A percentile compares a stretch with the other conserved stretches of the same genome.
These are phyloP conservation scores for Archocentrus centrarchus DNA, from an alignment of 2,113 vertebrate genomes.

Conservation along the genomic window DNA sequence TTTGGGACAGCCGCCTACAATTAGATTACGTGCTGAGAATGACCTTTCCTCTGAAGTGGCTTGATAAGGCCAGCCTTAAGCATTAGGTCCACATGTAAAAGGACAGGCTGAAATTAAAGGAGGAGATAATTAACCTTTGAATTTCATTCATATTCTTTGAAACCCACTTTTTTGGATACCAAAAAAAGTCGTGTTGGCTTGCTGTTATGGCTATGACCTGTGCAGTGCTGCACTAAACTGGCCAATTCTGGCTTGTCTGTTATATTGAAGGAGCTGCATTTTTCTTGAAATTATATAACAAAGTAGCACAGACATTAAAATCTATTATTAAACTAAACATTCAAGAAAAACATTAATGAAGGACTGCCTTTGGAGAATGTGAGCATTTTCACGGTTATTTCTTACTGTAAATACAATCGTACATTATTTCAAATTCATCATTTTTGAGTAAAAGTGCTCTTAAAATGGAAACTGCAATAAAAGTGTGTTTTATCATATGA, in stretches of 20 bases:
- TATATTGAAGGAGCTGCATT: fast-evolving
- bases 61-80: slow-evolving; percentile 76
- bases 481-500: neutral
- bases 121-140: slow-evolving; percentile 76
- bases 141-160: slow-evolving; percentile 63
- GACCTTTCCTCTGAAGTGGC: slow-evolving; percentile 76
- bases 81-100: slow-evolving; percentile 64
- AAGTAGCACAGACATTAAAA: neutral
- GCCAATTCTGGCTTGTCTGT: neutral
- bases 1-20: slow-evolving; percentile 43
- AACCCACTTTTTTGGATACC: slow-evolving; percentile 22
- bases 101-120: slow-evolving; percentile 68
- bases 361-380: neutral
- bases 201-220: neutral
- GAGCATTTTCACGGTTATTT: neutral
- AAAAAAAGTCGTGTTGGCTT: neutral
- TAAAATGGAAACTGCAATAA: neutral
- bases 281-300: neutral
- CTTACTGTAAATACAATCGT: neutral
- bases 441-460: neutral
- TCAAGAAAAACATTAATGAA: too few relatives aligned
- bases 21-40: slow-evolving; percentile 68
- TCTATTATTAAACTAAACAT: neutral
- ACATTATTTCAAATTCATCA: neutral
- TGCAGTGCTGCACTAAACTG: neutral